Conservation (phyloP, 2,888 invertebrate genomes). For the Tetrapedia diversipes region DNA sequence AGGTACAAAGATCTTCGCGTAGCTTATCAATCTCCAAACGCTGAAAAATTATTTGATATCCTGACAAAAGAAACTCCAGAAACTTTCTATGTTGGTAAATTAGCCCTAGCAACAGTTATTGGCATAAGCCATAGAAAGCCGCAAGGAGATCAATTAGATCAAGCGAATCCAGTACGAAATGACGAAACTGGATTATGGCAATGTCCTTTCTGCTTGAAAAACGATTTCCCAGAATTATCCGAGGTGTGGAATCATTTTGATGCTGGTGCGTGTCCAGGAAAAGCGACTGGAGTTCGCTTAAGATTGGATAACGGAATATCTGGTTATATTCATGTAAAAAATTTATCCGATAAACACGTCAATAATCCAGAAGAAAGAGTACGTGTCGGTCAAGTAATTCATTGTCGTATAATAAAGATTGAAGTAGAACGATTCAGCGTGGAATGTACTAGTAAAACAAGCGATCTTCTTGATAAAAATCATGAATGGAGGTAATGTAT, state of each 20-base stretch:
- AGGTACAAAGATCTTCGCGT: slow-evolving; percentile 95
- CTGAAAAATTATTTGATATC: slow-evolving; percentile 96
- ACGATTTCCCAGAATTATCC: slow-evolving; percentile 97
- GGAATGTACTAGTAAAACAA: slow-evolving; percentile 96
- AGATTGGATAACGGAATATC: slow-evolving; percentile 95
- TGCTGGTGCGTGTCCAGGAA: slow-evolving; percentile 96
- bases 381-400: slow-evolving; percentile 91
- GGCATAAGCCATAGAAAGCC: slow-evolving; percentile 95
- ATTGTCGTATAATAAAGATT: slow-evolving; percentile 96
- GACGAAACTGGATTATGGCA: slow-evolving; percentile 98
- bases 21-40: slow-evolving; percentile 90
- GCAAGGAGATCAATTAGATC: slow-evolving; percentile 95
- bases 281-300: slow-evolving; percentile 95
- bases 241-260: slow-evolving; percentile 99
- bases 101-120: slow-evolving; percentile 91
- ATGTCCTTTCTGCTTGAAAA: slow-evolving; percentile 98
- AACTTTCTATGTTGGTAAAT: slow-evolving; percentile 94
- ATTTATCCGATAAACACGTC: slow-evolving; percentile 96
- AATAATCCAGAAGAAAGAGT: slow-evolving; percentile 96
- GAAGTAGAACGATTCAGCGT: slow-evolving; percentile 97
- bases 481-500: slow-evolving; percentile 90
- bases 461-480: slow-evolving; percentile 95
- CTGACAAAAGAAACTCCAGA: slow-evolving; percentile 98
- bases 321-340: slow-evolving; percentile 97
- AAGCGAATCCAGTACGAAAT: slow-evolving; percentile 97